Conservation (phyloP, 2,113 vertebrate genomes). For the Calyptomena viridis region DNA sequence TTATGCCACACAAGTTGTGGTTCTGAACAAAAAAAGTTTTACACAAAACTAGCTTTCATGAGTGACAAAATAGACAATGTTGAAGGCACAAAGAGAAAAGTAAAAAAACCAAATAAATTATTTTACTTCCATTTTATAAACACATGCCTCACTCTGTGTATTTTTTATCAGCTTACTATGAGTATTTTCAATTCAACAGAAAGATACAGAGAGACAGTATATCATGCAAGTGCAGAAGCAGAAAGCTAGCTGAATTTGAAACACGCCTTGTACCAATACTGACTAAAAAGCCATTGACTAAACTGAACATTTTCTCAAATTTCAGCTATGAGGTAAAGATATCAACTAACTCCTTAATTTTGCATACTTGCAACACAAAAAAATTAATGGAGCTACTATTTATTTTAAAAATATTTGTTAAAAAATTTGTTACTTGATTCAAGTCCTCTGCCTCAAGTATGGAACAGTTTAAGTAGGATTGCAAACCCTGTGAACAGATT, state of each 20-base stretch:
- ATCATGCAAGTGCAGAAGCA: not conserved
- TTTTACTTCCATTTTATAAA: not conserved
- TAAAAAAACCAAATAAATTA: not conserved
- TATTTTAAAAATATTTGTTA: not conserved
- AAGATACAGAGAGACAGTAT: not conserved
- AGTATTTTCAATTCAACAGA: not conserved
- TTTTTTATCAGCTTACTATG: not conserved
- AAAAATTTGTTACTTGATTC: not conserved
- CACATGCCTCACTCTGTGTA: not conserved
- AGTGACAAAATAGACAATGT: not conserved
- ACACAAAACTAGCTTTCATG: not conserved
- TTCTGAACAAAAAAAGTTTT: not conserved
- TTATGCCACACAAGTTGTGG: not conserved
- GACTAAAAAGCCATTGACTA: not conserved
- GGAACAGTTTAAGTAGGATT: not conserved
- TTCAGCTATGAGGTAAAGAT: not conserved
- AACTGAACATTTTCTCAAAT: not conserved
- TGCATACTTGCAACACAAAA: not conserved
- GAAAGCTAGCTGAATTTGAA: constrained; percentile 1
- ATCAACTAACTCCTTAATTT: not conserved
- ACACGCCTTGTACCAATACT: not conserved
- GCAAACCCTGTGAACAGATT: not conserved
- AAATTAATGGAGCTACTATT: not conserved
- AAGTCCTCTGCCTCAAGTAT: not conserved
- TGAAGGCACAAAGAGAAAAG: not conserved